Base-by-base conservation (phyloP, 2,797 vertebrate genomes). In the Amphiprion clarkii region DNA sequence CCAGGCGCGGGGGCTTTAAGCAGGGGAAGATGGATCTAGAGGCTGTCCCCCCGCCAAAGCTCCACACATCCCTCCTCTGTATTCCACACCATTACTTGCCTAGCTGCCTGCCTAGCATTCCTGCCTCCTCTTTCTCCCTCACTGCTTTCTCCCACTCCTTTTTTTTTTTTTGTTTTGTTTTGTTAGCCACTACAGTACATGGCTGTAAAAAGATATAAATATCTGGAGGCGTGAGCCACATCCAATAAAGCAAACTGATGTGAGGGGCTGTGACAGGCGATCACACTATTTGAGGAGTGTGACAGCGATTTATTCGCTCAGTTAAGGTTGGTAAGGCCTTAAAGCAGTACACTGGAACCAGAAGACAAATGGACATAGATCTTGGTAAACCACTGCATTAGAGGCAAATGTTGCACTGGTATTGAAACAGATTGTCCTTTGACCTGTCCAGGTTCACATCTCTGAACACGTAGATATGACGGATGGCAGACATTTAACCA, bases 1-100 rank as follows among this genome's bases (percentile, higher is more conserved):
- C 89, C 73, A 64, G 88, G 86, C 78, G 52, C 91, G 77, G 52
- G 84, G 90, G 89, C 81, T 93, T 90, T 92, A 93, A 93, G 86
- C 86, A 91, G 87, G 74, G 71, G 81, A 88, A 91, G 93, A 95
- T 93, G 90, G 92, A 94, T 95, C 86, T 87, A 42, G 69, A 83
- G 74, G 85, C 83, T 70, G 84, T 90, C 87, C 81, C 81, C 83
- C 67, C 72, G 85, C 83, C 76, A 84, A 87, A 91, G 86, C 89
- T 65, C 86, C 84, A 60, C 74, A 79, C 85, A 90, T 92, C 79
- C 88, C 88, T 89, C 87, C 83, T 91, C 90, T 84, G 79, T 89
- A 91, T 92, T 93, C 91, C 81, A 87, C 85, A 84, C 84, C 90
- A 94, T 93, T 90, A 92, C 85, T 93, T 80, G 85, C 81, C 69